Evolutionary conservation across 2,797 vertebrate genomes (phyloP).

Genomic region (Sternotherus odoratus): DNA sequence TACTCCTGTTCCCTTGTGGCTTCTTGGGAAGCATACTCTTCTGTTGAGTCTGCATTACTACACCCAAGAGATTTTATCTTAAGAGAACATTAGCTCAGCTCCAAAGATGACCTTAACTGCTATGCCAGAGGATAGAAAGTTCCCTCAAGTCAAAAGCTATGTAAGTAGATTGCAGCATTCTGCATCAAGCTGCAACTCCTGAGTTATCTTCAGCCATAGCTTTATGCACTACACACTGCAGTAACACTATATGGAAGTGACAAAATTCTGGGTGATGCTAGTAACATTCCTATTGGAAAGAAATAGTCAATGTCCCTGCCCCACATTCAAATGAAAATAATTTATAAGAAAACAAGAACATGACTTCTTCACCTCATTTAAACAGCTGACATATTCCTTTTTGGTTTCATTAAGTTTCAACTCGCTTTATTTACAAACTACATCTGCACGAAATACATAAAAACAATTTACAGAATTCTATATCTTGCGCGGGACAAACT

Average conservation of each 20-base stretch:
- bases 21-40: not conserved
- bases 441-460: not conserved
- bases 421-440: not conserved
- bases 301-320: not conserved
- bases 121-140: not conserved
- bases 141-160: not conserved
- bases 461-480: not conserved
- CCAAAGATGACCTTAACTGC: not conserved
- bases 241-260: not conserved
- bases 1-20: rapidly evolving
- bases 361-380: not conserved
- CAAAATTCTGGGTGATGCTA: not conserved
- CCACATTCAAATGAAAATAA: not conserved
- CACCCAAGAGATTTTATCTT: not conserved
- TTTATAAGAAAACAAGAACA: not conserved
- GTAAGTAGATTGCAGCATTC: not conserved
- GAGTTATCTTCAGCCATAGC: not conserved
- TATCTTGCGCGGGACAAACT: not conserved
- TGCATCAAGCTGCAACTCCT: not conserved
- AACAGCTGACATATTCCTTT: not conserved
- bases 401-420: not conserved
- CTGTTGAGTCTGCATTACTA: not conserved
- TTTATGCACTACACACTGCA: not conserved
- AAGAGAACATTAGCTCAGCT: not conserved
- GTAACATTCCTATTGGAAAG: not conserved